Percentiles rank a stretch among this genome's conserved stretches.
phyloP scores from a whole-genome alignment of 2,113 vertebrate genomes.

The Erythrolamprus reginae region DNA sequence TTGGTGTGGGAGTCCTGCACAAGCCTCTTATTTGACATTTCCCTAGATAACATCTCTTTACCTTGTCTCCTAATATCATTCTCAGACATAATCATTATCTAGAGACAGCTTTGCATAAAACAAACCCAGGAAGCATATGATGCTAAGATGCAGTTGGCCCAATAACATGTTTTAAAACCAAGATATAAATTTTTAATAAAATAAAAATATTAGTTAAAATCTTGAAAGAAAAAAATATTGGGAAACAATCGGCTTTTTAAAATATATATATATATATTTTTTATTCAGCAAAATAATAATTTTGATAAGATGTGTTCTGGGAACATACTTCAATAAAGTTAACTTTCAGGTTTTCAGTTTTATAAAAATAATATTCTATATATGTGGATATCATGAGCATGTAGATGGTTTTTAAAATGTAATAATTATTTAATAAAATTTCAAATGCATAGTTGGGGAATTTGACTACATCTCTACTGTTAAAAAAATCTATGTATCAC shows the following conservation, averaged over 20 bases:
- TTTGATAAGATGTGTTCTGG: not conserved
- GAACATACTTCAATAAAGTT: not conserved
- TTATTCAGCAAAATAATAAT: not conserved
- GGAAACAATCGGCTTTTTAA: not conserved
- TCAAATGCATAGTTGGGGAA: not conserved
- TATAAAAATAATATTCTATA: not conserved
- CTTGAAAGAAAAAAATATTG: not conserved
- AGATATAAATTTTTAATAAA: not conserved
- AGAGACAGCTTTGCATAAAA: not conserved
- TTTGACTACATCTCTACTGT: not conserved
- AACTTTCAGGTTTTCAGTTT: not conserved
- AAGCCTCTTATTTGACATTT: not conserved
- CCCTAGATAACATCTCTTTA: not conserved
- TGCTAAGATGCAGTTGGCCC: not conserved
- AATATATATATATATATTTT: no score
- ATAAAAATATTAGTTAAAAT: not conserved
- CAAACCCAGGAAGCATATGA: not conserved
- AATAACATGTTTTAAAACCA: not conserved
- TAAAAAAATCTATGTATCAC: not conserved
- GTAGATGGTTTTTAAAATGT: not conserved
- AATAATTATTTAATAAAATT: not conserved
- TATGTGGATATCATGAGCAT: not conserved
- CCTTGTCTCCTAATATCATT: not conserved
- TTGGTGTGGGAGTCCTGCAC: not conserved
- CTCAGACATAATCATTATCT: not conserved